A percentile compares a stretch with the other conserved stretches of the same genome.
Evolutionary conservation across 2,113 vertebrate species (phyloP).

Genomic region (Aspiorhynchus laticeps): DNA sequence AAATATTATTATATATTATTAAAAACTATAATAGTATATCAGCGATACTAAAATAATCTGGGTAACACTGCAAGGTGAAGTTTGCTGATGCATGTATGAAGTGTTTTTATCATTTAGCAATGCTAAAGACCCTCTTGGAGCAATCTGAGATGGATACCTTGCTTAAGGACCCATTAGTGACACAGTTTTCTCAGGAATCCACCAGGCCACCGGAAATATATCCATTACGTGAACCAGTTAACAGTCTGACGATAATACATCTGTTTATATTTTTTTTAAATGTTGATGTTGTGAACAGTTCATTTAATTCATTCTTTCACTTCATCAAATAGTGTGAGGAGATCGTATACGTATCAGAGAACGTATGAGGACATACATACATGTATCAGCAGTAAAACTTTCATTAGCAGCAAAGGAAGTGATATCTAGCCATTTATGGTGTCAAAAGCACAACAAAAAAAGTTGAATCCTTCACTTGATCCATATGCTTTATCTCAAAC

Average conservation of each 20-base stretch:
- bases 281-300: background rate
- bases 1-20: no score
- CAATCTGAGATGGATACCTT: background rate
- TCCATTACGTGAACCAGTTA: background rate
- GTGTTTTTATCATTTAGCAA: background rate
- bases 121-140: background rate
- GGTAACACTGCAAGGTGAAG: background rate
- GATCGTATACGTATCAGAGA: background rate
- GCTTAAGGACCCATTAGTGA: background rate
- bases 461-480: conserved; percentile 40
- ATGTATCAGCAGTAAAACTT: conserved; percentile 15
- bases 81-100: background rate
- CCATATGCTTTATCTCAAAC: conserved; percentile 45
- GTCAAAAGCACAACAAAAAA: conserved; percentile 22
- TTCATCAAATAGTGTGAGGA: background rate
- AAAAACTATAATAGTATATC: no score
- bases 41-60: background rate
- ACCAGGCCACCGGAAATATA: background rate
- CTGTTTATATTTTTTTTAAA: background rate
- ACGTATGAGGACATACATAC: background rate
- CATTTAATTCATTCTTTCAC: background rate
- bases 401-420: background rate
- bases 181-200: background rate
- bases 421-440: conserved; percentile 17
- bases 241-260: background rate